phyloP scores from a whole-genome alignment of 1,140 invertebrate genomes.

The Scaptomyza montana region DNA sequence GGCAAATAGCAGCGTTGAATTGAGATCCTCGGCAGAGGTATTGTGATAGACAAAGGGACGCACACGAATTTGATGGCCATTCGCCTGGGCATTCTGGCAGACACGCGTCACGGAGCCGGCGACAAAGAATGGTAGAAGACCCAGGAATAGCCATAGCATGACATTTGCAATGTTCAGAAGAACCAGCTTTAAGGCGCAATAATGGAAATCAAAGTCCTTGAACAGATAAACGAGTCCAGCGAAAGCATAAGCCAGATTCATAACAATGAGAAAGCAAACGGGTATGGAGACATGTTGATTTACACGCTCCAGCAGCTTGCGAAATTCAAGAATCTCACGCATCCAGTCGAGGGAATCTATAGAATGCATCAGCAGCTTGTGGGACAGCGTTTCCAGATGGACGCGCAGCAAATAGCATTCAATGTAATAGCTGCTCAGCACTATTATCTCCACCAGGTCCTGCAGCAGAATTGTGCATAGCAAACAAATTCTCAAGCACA shows the following conservation, averaged over 20 bases:
- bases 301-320: conserved; percentile 89
- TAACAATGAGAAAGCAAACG: conserved; percentile 89
- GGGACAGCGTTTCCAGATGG: conserved; percentile 88
- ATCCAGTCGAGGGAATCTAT: conserved; percentile 90
- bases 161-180: conserved; percentile 87
- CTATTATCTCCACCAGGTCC: conserved; percentile 90
- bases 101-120: conserved; percentile 91
- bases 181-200: conserved; percentile 85
- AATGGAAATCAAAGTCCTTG: conserved; percentile 83
- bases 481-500: conserved; percentile 75
- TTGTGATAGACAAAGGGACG: conserved; percentile 91
- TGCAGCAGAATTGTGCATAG: conserved; percentile 89
- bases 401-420: conserved; percentile 90
- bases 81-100: conserved; percentile 87
- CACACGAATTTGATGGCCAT: conserved; percentile 91
- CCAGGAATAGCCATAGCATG: conserved; percentile 88
- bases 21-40: conserved; percentile 89
- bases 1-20: conserved; percentile 90
- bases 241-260: conserved; percentile 89
- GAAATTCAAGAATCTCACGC: conserved; percentile 90
- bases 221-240: conserved; percentile 88
- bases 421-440: conserved; percentile 91
- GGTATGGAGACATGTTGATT: conserved; percentile 89
- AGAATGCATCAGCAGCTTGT: conserved; percentile 88
- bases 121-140: conserved; percentile 88